These are phyloP conservation scores for Erythrolamprus reginae DNA, from an alignment of 2,113 vertebrate genomes.

Conservation along the genomic window DNA sequence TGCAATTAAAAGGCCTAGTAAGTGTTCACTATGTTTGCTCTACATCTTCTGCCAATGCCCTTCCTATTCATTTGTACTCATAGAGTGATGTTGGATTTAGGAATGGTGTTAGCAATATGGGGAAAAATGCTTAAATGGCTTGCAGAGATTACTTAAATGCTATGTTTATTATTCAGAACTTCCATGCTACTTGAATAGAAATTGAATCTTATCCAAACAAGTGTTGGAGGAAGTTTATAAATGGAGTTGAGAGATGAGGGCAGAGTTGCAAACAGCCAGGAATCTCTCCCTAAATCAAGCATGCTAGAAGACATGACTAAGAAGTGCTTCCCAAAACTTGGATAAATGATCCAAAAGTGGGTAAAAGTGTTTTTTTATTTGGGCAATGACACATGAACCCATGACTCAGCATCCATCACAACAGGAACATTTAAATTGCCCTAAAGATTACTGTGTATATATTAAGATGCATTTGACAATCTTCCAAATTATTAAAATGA, in stretches of 20 bases:
- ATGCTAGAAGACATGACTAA: neutral
- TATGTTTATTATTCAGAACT: neutral
- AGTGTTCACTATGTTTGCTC: neutral
- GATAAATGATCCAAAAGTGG: too few species aligned
- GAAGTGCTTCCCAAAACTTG: too few species aligned
- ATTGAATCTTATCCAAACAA: neutral
- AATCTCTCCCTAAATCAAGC: neutral
- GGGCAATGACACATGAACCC: too few species aligned
- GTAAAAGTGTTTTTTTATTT: too few species aligned
- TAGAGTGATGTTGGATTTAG: neutral
- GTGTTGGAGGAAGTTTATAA: neutral
- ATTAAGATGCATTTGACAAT: too few species aligned
- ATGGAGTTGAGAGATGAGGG: neutral
- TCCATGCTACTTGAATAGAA: neutral
- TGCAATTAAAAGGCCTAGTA: neutral
- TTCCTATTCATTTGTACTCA: neutral
- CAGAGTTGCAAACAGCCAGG: neutral
- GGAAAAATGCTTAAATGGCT: neutral
- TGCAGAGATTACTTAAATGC: neutral
- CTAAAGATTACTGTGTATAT: too few species aligned
- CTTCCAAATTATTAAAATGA: too few species aligned
- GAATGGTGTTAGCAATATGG: neutral
- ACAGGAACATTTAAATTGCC: too few species aligned
- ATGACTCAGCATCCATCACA: too few species aligned
- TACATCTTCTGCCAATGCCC: neutral